Base-by-base conservation (phyloP, 2,888 invertebrate species). In the Celastrina argiolus region DNA sequence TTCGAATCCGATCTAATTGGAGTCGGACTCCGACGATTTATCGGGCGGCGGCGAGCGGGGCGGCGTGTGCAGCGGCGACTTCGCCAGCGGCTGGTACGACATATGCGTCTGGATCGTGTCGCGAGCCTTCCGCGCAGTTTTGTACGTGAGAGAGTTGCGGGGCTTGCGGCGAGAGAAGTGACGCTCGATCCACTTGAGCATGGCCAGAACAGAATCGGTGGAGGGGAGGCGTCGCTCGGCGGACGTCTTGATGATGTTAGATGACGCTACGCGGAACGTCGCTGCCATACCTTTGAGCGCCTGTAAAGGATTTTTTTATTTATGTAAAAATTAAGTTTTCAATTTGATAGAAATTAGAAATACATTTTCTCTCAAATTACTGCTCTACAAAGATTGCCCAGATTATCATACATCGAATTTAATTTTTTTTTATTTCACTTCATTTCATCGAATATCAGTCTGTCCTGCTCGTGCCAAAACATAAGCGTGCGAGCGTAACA, bases 211-310 rank as follows among this genome's bases (percentile, higher is more conserved):
- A 0, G 97, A 96, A 84, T 97, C 97, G 0, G 97, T 96, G 41
- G 96, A 96, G 0, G 97, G 97, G 59, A 97, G 89, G 69, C 97
- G 95, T 64, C 96, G 93, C 79, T 97, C 97, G 0, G 97, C 97
- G 0, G 96, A 95, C 0, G 97, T 97, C 78, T 96, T 96, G 5
- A 95, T 95, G 75, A 97, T 96, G 78, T 94, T 93, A 0, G 97
- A 97, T 0, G 96, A 95, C 0, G 97, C 95, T 10, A 97, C 96
- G 64, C 97, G 94, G 93, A 97, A 97, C 3, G 97, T 97, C 1
- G 97, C 96, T 0, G 97, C 97, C 97, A 97, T 97, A 82, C 97
- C 97, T 91, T 97, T 97, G 67, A 97, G 88, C 0, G 97, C 96
- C 97, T 97, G 80, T 34, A 31, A 6, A 45, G 51, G 12, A 10